phyloP scores from a whole-genome alignment of 2,113 vertebrate species.

The Psittacara wagleri region DNA sequence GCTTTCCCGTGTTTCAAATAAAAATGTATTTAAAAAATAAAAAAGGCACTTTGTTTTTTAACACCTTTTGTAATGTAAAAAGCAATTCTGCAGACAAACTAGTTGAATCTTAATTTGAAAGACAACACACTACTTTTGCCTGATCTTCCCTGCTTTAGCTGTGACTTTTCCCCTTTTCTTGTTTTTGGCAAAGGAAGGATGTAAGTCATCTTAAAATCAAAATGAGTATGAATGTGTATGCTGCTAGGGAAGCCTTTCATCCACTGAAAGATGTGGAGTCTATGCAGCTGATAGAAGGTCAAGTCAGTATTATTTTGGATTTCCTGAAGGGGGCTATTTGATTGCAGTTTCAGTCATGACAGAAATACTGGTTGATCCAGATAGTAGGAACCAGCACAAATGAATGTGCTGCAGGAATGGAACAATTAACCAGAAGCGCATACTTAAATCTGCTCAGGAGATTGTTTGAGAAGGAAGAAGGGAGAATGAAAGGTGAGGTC shows the following conservation, averaged over 20 bases:
- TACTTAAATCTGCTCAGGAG: not conserved
- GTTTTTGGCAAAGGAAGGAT: not conserved
- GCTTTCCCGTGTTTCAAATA: not conserved
- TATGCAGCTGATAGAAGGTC: not conserved
- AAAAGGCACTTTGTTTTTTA: not conserved
- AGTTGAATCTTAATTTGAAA: not conserved
- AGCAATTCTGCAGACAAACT: not conserved
- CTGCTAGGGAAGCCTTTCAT: not conserved
- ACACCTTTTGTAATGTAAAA: not conserved
- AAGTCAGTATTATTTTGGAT: not conserved
- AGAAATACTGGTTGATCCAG: not conserved
- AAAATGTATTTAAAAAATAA: not conserved
- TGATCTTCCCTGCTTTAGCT: not conserved
- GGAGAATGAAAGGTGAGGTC: not conserved
- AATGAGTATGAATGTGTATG: not conserved
- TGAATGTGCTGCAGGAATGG: not conserved
- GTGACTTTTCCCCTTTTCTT: not conserved
- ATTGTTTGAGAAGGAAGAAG: not conserved
- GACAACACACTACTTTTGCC: not conserved
- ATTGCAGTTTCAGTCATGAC: not conserved
- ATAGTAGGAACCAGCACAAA: not conserved
- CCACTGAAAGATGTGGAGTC: not conserved
- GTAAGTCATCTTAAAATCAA: not conserved
- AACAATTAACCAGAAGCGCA: not conserved
- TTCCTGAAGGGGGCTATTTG: not conserved